A percentile compares a stretch with the other conserved stretches of the same genome.
These are phyloP conservation scores for Stenotaenia linearis DNA, from an alignment of 2,888 invertebrate genomes.

Conservation along the genomic window DNA sequence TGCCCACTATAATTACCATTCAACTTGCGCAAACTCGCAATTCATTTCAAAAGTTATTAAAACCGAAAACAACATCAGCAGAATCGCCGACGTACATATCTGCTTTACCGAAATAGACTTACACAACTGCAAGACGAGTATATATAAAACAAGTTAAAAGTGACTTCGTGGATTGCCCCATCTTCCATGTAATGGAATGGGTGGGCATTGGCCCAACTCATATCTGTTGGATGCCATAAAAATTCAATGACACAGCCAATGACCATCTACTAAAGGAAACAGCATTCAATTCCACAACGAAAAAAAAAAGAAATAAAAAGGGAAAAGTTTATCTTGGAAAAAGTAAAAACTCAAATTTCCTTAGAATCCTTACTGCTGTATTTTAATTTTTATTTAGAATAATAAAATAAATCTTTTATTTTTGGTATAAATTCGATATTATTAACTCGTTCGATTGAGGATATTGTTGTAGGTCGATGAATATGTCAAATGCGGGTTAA, in stretches of 20 bases:
- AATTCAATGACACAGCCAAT: conserved; percentile 20
- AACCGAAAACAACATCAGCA: background rate
- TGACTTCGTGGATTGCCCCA: conserved; percentile 5
- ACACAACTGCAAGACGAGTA: background rate
- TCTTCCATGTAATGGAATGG: conserved; percentile 20
- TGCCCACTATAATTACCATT: background rate
- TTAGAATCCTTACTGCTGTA: background rate
- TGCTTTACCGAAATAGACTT: background rate
- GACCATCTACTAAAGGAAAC: conserved; percentile 11
- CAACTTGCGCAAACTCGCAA: background rate
- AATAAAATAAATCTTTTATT: no score
- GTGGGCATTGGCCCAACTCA: conserved; percentile 26
- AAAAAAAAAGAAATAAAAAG: background rate
- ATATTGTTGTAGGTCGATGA: background rate
- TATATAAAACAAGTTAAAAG: conserved; percentile 16
- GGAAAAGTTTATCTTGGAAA: background rate
- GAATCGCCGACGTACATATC: no score
- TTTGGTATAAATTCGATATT: no score
- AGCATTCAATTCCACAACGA: conserved; percentile 9
- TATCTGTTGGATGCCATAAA: conserved; percentile 16
- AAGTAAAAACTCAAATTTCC: no score
- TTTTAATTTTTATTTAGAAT: background rate
- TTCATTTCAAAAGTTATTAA: background rate
- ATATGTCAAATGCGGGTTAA: background rate
- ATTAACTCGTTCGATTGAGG: background rate